Evolutionary conservation across 2,888 invertebrate species (phyloP), one percentile per base, ranked within the genome.

Genomic region (Sinelater perroti): DNA sequence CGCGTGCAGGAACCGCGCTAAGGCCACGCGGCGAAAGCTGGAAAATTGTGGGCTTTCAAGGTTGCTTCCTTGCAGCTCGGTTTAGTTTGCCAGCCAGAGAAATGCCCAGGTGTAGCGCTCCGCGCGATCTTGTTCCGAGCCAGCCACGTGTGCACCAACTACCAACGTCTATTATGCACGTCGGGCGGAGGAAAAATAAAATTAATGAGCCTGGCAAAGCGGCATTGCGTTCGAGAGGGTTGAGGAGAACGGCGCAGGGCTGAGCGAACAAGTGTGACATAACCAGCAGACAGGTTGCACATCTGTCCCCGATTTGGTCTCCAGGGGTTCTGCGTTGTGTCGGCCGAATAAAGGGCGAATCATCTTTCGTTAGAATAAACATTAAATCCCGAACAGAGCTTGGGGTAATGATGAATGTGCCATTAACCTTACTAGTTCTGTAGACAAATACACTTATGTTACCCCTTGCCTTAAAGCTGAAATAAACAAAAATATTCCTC

Each of bases 261-360:
- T 63, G 49, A 51, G 49, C 47, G 20, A 24, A 57, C 60, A 56
- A 60, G 60, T 60, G 60, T 60, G 59, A 51, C 56, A 54, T 56
- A 62, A 60, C 60, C 46, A 58, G 52, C 46, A 62, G 54, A 54
- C 62, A 62, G 64, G 64, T 64, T 64, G 61, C 62, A 64, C 64
- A 64, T 64, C 64, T 64, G 64, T 64, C 64, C 60, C 56, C 60
- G 57, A 64, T 55, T 55, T 56, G 40, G 57, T 52, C 60, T 50
- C 60, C 44, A 55, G 64, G 62, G 64, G 62, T 56, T 44, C 35
- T 54, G 46, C 46, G 55, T 45, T 46, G 46, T 38, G 24, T 33
- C 42, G 38, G 54, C 56, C 59, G 56, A 52, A 46, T 56, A 59
- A 46, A 46, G 38, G 38, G 35, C 36, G 50, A 52, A 49, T 52